Base-by-base conservation (phyloP, 2,113 vertebrate genomes). In the Gobio gobio region DNA sequence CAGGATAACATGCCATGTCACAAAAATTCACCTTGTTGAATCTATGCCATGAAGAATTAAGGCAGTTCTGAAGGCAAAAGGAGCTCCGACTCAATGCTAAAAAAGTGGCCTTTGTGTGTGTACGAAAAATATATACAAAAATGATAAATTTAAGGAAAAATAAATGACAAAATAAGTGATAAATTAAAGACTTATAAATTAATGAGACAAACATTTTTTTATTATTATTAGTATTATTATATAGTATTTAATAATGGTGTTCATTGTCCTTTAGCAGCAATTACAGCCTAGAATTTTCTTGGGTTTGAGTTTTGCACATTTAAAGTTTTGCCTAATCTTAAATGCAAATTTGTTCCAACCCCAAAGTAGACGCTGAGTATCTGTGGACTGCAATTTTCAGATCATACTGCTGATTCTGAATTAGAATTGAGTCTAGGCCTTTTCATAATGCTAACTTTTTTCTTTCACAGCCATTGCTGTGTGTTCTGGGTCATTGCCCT, bases 271-370 rank as follows among this genome's bases (percentile, higher is more conserved):
- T 61, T 45, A 16, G 14, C 22, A 26, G 22, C 1, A 61, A 24
- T 24, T 78, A 16, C 36, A 36, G 20, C 7, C 29, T 45, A 13
- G n/a, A 51, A 12, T 56, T 75, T 29, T 29, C 45, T 29, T 75
- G 24, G 24, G 24, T 16, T 79, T 63, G 40, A 47, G 22, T 24
- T 73, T 24, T 47, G 43, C 14, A 47, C 36, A 63, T 26, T 79
- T 45, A 63, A 45, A 26, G 13, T 79, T 79, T 63, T 45, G 40
- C 77, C 51, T 54, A 77, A 56, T 78, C 36, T n/a, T 79, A 24
- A 79, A 47, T 63, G 58, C 58, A 63, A 79, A 47, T 79, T 63
- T 63, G 36, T 79, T 45, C 58, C n/a, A 61, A 8, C 36, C 26
- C 36, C 14, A 9, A 43, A 63, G 56, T 24, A 26, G 4, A 79